phyloP scores from a whole-genome alignment of 2,797 vertebrate species.

The Saguinus oedipus region DNA sequence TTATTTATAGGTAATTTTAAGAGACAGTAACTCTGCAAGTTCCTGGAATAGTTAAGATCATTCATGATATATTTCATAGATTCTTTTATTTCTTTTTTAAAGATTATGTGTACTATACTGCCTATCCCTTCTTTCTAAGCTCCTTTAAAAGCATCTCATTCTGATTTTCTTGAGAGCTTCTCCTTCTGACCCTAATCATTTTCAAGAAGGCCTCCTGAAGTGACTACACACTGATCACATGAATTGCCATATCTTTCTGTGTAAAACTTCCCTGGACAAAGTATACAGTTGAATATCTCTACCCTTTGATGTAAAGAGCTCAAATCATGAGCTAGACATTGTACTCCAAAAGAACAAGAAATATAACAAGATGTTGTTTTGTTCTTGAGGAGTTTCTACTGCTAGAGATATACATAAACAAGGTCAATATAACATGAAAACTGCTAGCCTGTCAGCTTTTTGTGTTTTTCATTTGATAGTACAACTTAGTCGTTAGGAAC shows the following conservation, averaged over 20 bases:
- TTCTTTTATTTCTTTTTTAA: not conserved
- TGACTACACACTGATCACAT: not conserved
- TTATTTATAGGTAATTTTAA: not conserved
- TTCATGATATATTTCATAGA: not conserved
- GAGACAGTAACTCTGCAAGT: not conserved
- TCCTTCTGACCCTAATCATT: not conserved
- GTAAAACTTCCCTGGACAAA: not conserved
- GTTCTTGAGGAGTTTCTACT: not conserved
- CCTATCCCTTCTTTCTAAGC: not conserved
- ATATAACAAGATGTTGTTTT: not conserved
- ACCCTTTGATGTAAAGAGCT: not conserved
- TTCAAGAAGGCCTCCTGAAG: not conserved
- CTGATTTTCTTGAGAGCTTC: slow-evolving; percentile 2
- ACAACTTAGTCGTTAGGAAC: not conserved
- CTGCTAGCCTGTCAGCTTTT: not conserved
- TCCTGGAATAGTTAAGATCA: not conserved
- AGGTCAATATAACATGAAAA: not conserved
- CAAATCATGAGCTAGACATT: not conserved
- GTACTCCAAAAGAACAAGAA: not conserved
- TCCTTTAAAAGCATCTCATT: not conserved
- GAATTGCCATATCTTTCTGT: not conserved
- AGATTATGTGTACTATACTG: not conserved
- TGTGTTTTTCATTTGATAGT: not conserved
- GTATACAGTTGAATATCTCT: not conserved
- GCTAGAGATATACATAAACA: not conserved